These are phyloP conservation scores for Macrosiphum euphorbiae DNA, from an alignment of 2,888 invertebrate genomes.

Conservation along the genomic window DNA sequence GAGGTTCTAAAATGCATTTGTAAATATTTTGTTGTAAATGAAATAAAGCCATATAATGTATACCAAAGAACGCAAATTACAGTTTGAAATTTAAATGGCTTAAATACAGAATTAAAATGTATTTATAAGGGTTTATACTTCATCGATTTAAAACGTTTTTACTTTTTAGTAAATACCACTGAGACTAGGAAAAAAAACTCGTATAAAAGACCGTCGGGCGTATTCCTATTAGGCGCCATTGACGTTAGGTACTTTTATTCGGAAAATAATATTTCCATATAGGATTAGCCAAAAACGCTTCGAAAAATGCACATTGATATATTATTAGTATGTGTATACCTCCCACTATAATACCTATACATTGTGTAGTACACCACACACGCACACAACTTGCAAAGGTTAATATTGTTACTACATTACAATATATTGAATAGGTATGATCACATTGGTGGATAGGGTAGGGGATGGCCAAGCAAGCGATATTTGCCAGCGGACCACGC, in stretches of 20 bases:
- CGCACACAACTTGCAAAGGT: neutral
- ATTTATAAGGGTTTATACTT: neutral
- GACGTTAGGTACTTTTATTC: neutral
- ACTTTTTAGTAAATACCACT: neutral
- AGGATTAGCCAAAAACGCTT: neutral
- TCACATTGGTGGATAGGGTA: neutral
- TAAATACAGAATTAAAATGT: neutral
- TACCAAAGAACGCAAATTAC: neutral
- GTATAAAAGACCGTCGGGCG: neutral
- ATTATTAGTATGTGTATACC: too few species aligned
- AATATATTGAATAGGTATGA: neutral
- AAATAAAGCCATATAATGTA: slow-evolving; percentile 11
- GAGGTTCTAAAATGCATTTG: neutral
- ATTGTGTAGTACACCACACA: too few species aligned
- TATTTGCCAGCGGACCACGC: slow-evolving; percentile 44
- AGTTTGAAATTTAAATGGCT: neutral
- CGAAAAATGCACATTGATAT: neutral
- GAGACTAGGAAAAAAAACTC: neutral
- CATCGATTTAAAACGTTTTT: neutral
- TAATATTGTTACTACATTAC: neutral
- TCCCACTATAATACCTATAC: too few species aligned
- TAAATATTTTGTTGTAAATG: neutral
- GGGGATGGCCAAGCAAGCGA: slow-evolving; percentile 29
- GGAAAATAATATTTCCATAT: neutral
- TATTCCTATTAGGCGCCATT: neutral